These are phyloP conservation scores for Ptychoptera contaminata DNA, from an alignment of 2,888 invertebrate genomes.

Conservation along the genomic window DNA sequence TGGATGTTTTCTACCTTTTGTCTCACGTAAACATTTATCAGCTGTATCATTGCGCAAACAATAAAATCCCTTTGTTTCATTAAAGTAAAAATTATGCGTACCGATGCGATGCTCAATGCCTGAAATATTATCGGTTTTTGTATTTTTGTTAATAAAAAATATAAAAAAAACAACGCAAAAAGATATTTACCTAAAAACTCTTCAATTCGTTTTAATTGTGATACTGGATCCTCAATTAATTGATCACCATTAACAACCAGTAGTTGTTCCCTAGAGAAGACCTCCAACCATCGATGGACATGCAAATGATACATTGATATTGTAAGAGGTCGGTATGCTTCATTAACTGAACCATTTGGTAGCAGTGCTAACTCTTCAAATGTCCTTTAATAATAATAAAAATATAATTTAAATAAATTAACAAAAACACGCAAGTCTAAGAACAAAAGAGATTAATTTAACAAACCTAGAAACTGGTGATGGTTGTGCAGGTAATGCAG, in stretches of 20 bases:
- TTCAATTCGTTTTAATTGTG: conserved; percentile 75
- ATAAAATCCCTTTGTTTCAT: conserved; percentile 92
- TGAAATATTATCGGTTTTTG: no score
- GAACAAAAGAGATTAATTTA: background rate
- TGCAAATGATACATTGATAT: conserved; percentile 86
- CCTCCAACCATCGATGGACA: conserved; percentile 81
- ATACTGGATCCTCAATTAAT: conserved; percentile 78
- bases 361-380: conserved; percentile 71
- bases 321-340: conserved; percentile 65
- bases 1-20: conserved; percentile 73
- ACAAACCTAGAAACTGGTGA: conserved; percentile 11
- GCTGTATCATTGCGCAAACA: conserved; percentile 74
- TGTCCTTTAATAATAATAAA: conserved; percentile 29
- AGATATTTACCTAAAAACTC: conserved; percentile 58
- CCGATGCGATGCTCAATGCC: conserved; percentile 42
- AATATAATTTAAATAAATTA: conserved; percentile 1
- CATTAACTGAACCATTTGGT: conserved; percentile 69
- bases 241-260: conserved; percentile 90
- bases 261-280: conserved; percentile 81
- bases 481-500: conserved; percentile 37
- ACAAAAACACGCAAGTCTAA: background rate
- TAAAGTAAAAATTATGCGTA: conserved; percentile 87
- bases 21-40: conserved; percentile 68
- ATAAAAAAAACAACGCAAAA: no score
- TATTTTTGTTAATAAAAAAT: background rate